Conservation (phyloP, 2,888 invertebrate genomes). For the Clivina fossor region DNA sequence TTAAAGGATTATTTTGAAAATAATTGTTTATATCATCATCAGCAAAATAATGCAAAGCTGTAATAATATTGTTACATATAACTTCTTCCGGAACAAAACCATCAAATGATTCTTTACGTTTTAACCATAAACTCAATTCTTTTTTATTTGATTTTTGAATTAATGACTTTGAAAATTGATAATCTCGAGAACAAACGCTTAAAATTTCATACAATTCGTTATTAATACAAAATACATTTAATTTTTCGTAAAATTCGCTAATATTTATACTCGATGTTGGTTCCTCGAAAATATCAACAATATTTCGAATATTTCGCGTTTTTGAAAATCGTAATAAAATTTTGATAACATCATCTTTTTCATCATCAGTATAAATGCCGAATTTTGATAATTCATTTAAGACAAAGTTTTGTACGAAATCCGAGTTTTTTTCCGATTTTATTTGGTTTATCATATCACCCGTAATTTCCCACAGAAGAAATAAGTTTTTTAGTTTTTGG, state of each 20-base stretch:
- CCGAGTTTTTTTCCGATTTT: slow-evolving; percentile 54
- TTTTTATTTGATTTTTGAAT: slow-evolving; percentile 54
- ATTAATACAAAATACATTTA: slow-evolving; percentile 58
- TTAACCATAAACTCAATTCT: slow-evolving; percentile 58
- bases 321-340: slow-evolving; percentile 64
- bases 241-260: slow-evolving; percentile 57
- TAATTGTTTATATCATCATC: slow-evolving; percentile 57
- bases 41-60: slow-evolving; percentile 60
- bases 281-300: slow-evolving; percentile 57
- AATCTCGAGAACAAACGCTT: slow-evolving; percentile 53
- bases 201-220: slow-evolving; percentile 58
- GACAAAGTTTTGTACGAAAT: slow-evolving; percentile 59
- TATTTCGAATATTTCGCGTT: slow-evolving; percentile 58
- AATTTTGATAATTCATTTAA: slow-evolving; percentile 64
- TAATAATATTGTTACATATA: slow-evolving; percentile 55
- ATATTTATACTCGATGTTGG: slow-evolving; percentile 47
- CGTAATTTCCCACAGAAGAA: slow-evolving; percentile 60
- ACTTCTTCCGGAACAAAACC: slow-evolving; percentile 52
- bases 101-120: slow-evolving; percentile 56
- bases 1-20: slow-evolving; percentile 60
- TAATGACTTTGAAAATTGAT: slow-evolving; percentile 42
- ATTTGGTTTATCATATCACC: slow-evolving; percentile 61
- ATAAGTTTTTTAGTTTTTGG: slow-evolving; percentile 56
- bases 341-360: slow-evolving; percentile 58
- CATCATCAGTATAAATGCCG: slow-evolving; percentile 65